phyloP scores from a whole-genome alignment of 2,888 invertebrate species.

The Carterocephalus palaemon region DNA sequence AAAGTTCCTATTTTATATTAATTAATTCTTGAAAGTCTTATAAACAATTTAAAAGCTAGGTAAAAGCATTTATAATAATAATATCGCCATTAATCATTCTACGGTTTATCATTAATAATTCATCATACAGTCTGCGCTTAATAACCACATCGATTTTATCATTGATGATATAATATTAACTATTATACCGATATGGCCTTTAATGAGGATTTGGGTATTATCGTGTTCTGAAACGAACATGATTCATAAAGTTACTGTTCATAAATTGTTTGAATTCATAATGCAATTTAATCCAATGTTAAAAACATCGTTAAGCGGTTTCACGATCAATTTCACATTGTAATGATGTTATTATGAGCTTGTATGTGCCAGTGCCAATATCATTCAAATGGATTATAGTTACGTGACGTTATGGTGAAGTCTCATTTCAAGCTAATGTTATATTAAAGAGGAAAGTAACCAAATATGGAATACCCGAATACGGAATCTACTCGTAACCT shows the following conservation, averaged over 20 bases:
- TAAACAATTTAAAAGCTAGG: constrained; percentile 1
- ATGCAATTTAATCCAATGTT: constrained; percentile 14
- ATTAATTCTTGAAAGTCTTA: too few relatives aligned
- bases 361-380: too few relatives aligned
- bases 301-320: constrained; percentile 1
- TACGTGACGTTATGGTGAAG: too few relatives aligned
- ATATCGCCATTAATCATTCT: constrained; percentile 14
- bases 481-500: too few relatives aligned
- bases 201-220: constrained; percentile 16
- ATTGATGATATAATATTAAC: constrained; percentile 7
- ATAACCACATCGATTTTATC: constrained; percentile 18
- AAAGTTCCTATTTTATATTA: too few relatives aligned
- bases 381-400: too few relatives aligned
- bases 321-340: too few relatives aligned
- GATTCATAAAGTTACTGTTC: constrained; percentile 2
- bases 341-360: too few relatives aligned
- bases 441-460: too few relatives aligned
- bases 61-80: constrained; percentile 6
- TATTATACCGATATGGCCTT: constrained; percentile 10
- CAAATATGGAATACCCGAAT: too few relatives aligned
- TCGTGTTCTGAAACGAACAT: constrained; percentile 9
- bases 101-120: constrained; percentile 16
- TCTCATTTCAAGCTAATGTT: too few relatives aligned
- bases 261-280: constrained; percentile 15
- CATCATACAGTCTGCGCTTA: constrained; percentile 10